phyloP scores from a whole-genome alignment of 2,888 invertebrate genomes.

The Lagria hirta region DNA sequence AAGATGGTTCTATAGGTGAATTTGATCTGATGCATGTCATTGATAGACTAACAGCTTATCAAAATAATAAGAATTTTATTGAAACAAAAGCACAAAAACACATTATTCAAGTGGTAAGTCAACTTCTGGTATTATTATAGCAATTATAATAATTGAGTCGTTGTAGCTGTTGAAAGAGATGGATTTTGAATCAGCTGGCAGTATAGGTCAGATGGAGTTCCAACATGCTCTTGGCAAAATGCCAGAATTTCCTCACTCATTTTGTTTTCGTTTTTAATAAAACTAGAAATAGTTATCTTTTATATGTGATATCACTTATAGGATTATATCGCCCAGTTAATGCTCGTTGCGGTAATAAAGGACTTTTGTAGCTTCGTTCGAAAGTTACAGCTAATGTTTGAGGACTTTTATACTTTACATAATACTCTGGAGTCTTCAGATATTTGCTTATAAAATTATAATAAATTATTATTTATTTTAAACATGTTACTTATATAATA shows the following conservation, averaged over 20 bases:
- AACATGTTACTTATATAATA: constrained; percentile 1
- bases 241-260: constrained; percentile 63
- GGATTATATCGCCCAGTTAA: constrained; percentile 61
- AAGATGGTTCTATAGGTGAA: constrained; percentile 62
- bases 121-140: background rate
- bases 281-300: constrained; percentile 39
- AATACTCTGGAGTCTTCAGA: constrained; percentile 59
- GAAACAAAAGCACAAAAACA: constrained; percentile 55
- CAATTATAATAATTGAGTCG: constrained; percentile 1
- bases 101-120: constrained; percentile 61
- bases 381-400: constrained; percentile 57
- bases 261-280: constrained; percentile 60
- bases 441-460: constrained; percentile 54
- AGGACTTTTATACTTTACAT: constrained; percentile 63
- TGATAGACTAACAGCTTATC: constrained; percentile 55
- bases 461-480: no score
- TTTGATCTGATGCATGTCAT: constrained; percentile 60
- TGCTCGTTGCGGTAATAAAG: constrained; percentile 60
- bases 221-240: constrained; percentile 63
- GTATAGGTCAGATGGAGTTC: constrained; percentile 63
- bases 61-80: constrained; percentile 48
- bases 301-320: constrained; percentile 59
- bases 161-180: constrained; percentile 65
- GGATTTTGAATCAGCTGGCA: constrained; percentile 60
- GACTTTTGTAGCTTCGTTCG: constrained; percentile 57